Evolutionary conservation across 2,113 vertebrate genomes (phyloP).

Genomic region (Ochotona princeps): DNA sequence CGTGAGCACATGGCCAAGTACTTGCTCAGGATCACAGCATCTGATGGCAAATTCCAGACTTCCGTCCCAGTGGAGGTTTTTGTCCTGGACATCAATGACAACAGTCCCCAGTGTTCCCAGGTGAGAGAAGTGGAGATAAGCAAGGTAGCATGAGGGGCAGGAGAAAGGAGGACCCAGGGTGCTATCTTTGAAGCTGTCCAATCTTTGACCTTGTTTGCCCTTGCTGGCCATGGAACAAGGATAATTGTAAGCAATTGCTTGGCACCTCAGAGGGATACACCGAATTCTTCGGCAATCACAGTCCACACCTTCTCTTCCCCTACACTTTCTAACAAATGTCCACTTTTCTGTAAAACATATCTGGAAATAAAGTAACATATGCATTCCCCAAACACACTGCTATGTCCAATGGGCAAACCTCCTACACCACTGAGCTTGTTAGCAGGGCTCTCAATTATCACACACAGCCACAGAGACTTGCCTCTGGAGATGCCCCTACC

Average conservation of each 20-base stretch:
- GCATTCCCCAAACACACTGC: neutral
- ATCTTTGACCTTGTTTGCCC: neutral
- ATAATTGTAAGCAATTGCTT: neutral
- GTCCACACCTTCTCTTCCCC: neutral
- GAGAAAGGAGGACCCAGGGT: neutral
- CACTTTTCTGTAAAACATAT: neutral
- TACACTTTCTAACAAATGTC: neutral
- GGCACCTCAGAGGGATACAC: neutral
- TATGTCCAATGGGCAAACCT: neutral
- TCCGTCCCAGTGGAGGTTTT: conserved; percentile 91
- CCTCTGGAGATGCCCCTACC: neutral
- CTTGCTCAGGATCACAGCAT: conserved; percentile 91
- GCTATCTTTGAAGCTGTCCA: neutral
- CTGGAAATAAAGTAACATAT: neutral
- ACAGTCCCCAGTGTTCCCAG: conserved; percentile 95
- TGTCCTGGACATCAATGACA: conserved; percentile 97
- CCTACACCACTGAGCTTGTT: neutral
- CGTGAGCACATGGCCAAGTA: conserved; percentile 92
- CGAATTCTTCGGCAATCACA: neutral
- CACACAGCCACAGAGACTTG: neutral
- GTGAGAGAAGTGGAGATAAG: conserved; percentile 82
- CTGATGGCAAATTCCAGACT: conserved; percentile 95
- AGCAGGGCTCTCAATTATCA: neutral
- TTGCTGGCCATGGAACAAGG: neutral
- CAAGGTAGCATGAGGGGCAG: conserved; percentile 3